phyloP scores from a whole-genome alignment of 2,797 vertebrate species.

The Morus bassanus region DNA sequence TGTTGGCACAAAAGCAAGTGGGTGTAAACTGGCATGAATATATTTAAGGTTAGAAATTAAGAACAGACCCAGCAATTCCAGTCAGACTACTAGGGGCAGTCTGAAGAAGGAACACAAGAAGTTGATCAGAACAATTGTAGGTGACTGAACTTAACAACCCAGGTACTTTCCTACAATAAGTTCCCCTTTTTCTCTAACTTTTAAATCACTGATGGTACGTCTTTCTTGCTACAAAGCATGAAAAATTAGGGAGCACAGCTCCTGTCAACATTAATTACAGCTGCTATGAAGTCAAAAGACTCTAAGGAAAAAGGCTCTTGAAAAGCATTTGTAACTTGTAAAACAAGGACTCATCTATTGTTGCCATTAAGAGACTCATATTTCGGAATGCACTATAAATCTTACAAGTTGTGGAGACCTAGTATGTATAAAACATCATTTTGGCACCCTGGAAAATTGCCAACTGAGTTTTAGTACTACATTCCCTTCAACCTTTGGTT shows the following conservation, averaged over 20 bases:
- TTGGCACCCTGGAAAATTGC: neutral
- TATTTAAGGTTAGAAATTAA: neutral
- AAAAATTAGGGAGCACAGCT: neutral
- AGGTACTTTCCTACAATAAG: neutral
- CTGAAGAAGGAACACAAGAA: neutral
- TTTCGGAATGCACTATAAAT: neutral
- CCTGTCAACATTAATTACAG: neutral
- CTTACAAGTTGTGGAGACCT: neutral
- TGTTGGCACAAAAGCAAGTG: neutral
- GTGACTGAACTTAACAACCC: neutral
- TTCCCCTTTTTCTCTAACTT: neutral
- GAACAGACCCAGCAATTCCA: neutral
- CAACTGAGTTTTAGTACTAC: neutral
- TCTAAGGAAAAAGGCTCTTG: neutral
- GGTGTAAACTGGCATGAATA: neutral
- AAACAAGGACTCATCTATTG: constrained; percentile 12
- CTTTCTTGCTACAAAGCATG: neutral
- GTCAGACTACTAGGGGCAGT: neutral
- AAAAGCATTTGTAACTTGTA: neutral
- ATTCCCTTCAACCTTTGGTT: neutral
- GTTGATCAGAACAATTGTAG: neutral
- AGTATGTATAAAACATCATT: neutral
- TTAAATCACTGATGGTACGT: neutral
- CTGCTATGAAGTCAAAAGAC: neutral
- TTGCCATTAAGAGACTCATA: neutral